phyloP scores from a whole-genome alignment of 2,888 invertebrate genomes.

The Thymelicus lineola region DNA sequence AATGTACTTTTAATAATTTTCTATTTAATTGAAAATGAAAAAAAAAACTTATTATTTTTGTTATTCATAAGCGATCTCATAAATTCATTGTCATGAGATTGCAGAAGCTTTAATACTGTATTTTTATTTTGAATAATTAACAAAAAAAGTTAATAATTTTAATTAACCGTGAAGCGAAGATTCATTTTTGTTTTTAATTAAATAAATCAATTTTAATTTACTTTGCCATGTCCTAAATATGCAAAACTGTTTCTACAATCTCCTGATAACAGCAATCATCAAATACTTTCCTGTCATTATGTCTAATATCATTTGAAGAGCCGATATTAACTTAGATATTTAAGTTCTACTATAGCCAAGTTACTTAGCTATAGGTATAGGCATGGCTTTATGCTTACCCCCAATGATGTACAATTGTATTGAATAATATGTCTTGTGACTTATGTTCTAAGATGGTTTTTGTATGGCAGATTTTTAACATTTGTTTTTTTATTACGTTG shows the following conservation, averaged over 20 bases:
- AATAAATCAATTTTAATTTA: no score
- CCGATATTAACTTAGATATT: no score
- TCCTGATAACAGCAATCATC: neutral
- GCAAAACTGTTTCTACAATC: neutral
- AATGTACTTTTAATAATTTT: neutral
- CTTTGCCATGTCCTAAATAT: no score
- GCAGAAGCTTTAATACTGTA: neutral
- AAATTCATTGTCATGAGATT: neutral
- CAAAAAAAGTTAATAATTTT: no score
- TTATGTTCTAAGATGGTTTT: constrained; percentile 3
- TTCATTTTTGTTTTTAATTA: no score
- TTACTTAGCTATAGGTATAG: constrained; percentile 14
- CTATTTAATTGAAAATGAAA: neutral
- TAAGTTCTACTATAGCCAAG: constrained; percentile 4
- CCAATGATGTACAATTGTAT: neutral
- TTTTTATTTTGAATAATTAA: no score
- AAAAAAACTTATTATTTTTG: neutral
- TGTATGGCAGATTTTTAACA: constrained; percentile 19
- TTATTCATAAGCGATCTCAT: neutral
- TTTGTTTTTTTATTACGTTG: neutral
- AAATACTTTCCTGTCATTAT: neutral
- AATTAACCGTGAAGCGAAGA: no score
- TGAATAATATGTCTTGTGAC: constrained; percentile 7
- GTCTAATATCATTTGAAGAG: neutral
- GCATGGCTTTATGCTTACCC: constrained; percentile 31